Conservation (phyloP, 2,888 invertebrate genomes). For the Ctena decussata region DNA sequence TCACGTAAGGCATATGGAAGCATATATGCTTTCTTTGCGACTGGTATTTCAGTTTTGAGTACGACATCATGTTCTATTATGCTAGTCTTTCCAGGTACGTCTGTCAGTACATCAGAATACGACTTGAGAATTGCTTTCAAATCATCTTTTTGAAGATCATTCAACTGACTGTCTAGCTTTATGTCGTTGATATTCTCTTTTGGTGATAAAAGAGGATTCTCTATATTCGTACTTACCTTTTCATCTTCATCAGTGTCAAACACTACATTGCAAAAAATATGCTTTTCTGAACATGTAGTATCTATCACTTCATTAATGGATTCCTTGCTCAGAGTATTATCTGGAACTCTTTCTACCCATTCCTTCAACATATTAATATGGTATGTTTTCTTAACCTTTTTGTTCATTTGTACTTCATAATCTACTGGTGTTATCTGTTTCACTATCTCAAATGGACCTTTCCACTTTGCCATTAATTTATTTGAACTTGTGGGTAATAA, state of each 20-base stretch:
- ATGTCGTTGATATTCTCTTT: neutral
- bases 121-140: neutral
- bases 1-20: constrained; percentile 12
- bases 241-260: neutral
- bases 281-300: neutral
- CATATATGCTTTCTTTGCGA: constrained; percentile 4
- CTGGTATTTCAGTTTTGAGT: neutral
- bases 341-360: neutral
- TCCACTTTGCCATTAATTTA: neutral
- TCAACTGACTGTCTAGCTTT: neutral
- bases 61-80: neutral
- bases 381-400: neutral
- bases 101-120: neutral
- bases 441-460: neutral
- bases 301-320: no score
- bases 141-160: neutral
- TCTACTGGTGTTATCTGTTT: neutral
- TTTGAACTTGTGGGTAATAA: neutral
- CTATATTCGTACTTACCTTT: neutral
- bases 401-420: neutral
- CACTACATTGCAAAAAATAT: no score
- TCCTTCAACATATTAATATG: neutral
- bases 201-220: neutral
- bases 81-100: neutral
- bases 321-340: no score